A percentile compares a stretch with the other conserved stretches of the same genome.
These are phyloP conservation scores for Coracias cyanogaster DNA, from an alignment of 2,797 vertebrate species.

Conservation along the genomic window DNA sequence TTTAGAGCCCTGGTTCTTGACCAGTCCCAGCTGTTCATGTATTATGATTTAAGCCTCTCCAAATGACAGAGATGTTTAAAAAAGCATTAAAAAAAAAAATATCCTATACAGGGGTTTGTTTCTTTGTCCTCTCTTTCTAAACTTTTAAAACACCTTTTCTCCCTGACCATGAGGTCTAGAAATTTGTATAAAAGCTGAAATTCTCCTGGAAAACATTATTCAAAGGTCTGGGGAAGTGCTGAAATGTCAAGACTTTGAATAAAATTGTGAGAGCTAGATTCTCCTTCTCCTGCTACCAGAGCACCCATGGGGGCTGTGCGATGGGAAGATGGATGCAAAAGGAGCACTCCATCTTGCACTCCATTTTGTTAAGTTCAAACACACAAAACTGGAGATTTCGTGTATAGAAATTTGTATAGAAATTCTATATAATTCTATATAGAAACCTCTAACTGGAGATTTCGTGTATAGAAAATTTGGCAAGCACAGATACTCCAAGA, in stretches of 20 bases:
- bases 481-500: neutral
- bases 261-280: neutral
- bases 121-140: neutral
- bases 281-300: neutral
- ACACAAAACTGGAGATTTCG: accelerated
- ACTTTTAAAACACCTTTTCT: neutral
- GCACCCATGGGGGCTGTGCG: neutral
- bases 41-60: neutral
- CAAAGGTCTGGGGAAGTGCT: neutral
- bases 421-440: too few species aligned
- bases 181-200: neutral
- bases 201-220: neutral
- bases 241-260: neutral
- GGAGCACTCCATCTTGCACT: neutral
- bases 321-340: neutral
- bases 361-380: neutral
- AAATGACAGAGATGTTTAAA: neutral
- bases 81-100: neutral
- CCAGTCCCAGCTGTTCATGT: neutral
- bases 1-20: neutral
- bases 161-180: neutral
- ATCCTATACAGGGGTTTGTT: neutral
- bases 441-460: too few species aligned
- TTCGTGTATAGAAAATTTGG: too few species aligned
- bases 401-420: too few species aligned